phyloP scores from a whole-genome alignment of 2,797 vertebrate species.

The Girardinus metallicus region DNA sequence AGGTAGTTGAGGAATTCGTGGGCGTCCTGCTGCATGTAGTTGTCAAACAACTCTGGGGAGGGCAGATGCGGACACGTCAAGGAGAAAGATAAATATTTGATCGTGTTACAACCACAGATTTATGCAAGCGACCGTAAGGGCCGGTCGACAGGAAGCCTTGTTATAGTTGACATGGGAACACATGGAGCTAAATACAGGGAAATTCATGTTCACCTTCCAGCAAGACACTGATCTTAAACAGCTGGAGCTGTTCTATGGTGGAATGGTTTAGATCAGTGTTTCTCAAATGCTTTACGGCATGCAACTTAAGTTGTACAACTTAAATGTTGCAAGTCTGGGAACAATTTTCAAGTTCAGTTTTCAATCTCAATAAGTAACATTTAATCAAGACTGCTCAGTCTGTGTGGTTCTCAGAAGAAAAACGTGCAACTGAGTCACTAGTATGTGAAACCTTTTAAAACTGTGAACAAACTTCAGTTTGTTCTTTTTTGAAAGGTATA shows the following conservation, averaged over 20 bases:
- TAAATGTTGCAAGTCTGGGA: no score
- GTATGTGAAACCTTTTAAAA: no score
- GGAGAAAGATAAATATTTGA: neutral
- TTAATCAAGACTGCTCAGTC: no score
- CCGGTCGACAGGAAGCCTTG: neutral
- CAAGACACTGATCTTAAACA: neutral
- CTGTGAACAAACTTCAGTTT: no score
- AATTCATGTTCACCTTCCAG: neutral
- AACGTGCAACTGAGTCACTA: no score
- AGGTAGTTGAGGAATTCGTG: slow-evolving; percentile 95
- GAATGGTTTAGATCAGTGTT: neutral
- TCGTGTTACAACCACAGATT: neutral
- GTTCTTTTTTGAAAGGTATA: no score
- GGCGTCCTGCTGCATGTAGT: slow-evolving; percentile 95
- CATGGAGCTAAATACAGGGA: neutral
- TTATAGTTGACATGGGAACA: neutral
- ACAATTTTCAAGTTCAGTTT: no score
- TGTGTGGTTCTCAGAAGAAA: no score
- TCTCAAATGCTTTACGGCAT: no score
- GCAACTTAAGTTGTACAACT: no score
- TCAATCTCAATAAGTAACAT: no score
- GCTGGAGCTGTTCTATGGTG: neutral
- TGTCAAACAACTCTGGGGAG: slow-evolving; percentile 88
- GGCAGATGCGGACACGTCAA: neutral
- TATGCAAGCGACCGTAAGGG: neutral